phyloP scores from a whole-genome alignment of 2,888 invertebrate genomes.

The Cryptocephalus moraei region DNA sequence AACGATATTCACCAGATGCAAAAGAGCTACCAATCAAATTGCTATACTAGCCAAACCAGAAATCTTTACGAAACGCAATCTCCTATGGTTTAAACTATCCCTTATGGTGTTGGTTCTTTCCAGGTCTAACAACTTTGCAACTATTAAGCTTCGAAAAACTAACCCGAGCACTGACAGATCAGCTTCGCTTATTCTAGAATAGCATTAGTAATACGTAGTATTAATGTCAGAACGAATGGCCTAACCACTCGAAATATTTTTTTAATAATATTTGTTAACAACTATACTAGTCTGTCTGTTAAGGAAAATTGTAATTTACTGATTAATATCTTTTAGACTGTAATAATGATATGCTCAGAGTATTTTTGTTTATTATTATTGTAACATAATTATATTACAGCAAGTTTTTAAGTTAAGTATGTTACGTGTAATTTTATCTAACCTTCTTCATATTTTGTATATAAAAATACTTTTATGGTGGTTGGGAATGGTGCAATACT shows the following conservation, averaged over 20 bases:
- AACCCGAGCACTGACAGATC: slow-evolving; percentile 74
- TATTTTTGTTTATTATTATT: slow-evolving; percentile 10
- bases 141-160: slow-evolving; percentile 79
- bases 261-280: slow-evolving; percentile 1
- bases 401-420: slow-evolving; percentile 2
- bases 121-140: slow-evolving; percentile 82
- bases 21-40: background rate
- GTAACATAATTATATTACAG: slow-evolving; percentile 6
- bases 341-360: slow-evolving; percentile 5
- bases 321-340: too few relatives aligned
- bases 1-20: too few relatives aligned
- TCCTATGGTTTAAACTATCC: background rate
- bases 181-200: slow-evolving; percentile 46
- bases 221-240: background rate
- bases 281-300: background rate
- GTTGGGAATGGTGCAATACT: slow-evolving; percentile 40
- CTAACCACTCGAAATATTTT: background rate
- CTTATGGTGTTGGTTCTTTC: slow-evolving; percentile 24
- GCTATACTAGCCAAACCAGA: background rate
- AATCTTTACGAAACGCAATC: background rate
- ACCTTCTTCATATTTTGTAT: slow-evolving; percentile 18
- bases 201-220: background rate
- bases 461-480: slow-evolving; percentile 30
- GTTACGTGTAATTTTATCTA: background rate
- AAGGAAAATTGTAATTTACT: too few relatives aligned